phyloP scores from a whole-genome alignment of 2,888 invertebrate genomes.

The Craniophora ligustri region DNA sequence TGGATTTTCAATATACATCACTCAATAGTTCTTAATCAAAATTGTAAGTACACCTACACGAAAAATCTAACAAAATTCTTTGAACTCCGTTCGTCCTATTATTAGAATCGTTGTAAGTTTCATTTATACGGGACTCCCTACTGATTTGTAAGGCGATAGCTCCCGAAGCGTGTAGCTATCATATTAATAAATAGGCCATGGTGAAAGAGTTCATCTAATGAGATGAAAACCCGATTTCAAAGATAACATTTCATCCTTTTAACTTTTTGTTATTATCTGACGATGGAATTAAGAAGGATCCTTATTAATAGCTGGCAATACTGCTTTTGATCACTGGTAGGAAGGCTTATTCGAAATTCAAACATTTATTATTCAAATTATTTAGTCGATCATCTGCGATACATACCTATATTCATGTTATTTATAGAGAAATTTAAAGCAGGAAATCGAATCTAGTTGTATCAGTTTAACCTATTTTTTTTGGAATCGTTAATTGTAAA shows the following conservation, averaged over 20 bases:
- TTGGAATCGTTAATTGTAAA: no score
- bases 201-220: conserved; percentile 27
- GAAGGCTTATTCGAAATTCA: no score
- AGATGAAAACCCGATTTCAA: conserved; percentile 16
- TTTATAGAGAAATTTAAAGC: no score
- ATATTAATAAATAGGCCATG: conserved; percentile 23
- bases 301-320: no score
- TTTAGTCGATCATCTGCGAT: no score
- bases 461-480: no score
- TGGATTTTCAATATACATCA: background rate
- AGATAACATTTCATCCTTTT: conserved; percentile 25
- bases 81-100: conserved; percentile 22
- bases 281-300: background rate
- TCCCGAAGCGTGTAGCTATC: conserved; percentile 25
- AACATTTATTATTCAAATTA: no score
- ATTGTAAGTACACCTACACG: background rate
- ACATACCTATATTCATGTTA: no score
- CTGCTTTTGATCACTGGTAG: no score
- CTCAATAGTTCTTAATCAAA: conserved; percentile 15
- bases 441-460: no score
- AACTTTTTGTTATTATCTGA: background rate
- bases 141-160: conserved; percentile 45
- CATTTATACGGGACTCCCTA: conserved; percentile 37
- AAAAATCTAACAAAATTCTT: conserved; percentile 13
- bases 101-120: conserved; percentile 37